phyloP scores from a whole-genome alignment of 2,797 vertebrate species.

The Mormyrus hasselquistii region DNA sequence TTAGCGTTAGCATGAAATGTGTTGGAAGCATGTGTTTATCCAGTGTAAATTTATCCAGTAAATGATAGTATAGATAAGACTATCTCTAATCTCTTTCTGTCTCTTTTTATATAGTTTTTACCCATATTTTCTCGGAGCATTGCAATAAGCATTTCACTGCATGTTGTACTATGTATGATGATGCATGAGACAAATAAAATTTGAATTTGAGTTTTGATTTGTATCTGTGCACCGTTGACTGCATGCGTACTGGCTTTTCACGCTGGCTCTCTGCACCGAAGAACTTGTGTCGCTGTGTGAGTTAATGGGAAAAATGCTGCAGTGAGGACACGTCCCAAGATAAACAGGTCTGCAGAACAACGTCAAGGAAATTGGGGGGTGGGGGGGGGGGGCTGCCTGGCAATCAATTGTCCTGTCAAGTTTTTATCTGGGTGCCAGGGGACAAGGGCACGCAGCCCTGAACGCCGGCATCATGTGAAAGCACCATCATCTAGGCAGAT shows the following conservation, averaged over 20 bases:
- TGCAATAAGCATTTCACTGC: background rate
- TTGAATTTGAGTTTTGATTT: background rate
- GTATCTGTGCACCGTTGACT: background rate
- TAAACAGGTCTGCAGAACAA: background rate
- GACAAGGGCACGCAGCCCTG: background rate
- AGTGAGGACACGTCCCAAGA: background rate
- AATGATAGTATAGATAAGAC: background rate
- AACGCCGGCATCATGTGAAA: background rate
- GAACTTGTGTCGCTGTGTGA: background rate
- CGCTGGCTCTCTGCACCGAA: background rate
- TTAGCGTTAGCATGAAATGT: background rate
- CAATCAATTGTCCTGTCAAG: conserved; percentile 8
- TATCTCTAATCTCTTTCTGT: background rate
- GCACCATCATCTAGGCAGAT: background rate
- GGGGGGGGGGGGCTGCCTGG: background rate
- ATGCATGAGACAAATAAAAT: background rate
- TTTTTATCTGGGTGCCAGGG: background rate
- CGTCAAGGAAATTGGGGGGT: background rate
- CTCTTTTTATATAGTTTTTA: background rate
- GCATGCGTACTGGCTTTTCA: background rate
- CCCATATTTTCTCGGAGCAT: background rate
- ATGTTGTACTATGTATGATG: background rate
- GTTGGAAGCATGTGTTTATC: background rate
- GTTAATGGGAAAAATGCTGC: background rate
- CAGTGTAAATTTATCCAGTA: background rate